These are phyloP conservation scores for Pelvicachromis taeniatus DNA, from an alignment of 2,113 vertebrate species.

Conservation along the genomic window DNA sequence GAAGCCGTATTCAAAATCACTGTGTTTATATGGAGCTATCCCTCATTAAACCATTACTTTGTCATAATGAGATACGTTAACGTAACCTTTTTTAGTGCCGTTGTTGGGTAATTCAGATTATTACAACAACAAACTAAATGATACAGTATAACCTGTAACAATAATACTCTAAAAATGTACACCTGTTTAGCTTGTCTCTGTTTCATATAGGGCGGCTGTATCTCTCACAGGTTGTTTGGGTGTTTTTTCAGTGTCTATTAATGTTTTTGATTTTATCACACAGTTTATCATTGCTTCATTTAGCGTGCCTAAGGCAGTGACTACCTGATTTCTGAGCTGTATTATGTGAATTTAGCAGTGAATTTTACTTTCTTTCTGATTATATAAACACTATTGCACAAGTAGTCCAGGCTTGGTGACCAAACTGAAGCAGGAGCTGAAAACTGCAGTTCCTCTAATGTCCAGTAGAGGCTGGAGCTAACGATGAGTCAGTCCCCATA, in stretches of 20 bases:
- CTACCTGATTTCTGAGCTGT: background rate
- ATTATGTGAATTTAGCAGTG: too few relatives aligned
- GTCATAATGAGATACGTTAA: background rate
- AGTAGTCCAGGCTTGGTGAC: background rate
- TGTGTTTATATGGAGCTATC: background rate
- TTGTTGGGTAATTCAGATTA: background rate
- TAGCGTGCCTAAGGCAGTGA: accelerated
- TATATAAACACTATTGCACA: background rate
- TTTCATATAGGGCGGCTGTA: background rate
- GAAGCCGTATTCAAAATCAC: background rate
- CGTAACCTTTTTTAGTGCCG: background rate
- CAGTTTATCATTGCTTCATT: too few relatives aligned
- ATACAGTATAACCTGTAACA: background rate
- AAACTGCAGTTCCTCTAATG: background rate
- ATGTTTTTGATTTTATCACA: background rate
- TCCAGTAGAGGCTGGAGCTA: background rate
- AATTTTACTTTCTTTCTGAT: background rate
- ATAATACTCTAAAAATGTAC: background rate
- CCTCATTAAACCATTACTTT: background rate
- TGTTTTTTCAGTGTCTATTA: background rate
- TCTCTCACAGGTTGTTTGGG: background rate
- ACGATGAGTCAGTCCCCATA: background rate
- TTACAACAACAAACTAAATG: background rate
- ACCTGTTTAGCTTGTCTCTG: background rate
- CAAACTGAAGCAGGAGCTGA: background rate